phyloP scores from a whole-genome alignment of 2,888 invertebrate species.

The Parnassius orleans region DNA sequence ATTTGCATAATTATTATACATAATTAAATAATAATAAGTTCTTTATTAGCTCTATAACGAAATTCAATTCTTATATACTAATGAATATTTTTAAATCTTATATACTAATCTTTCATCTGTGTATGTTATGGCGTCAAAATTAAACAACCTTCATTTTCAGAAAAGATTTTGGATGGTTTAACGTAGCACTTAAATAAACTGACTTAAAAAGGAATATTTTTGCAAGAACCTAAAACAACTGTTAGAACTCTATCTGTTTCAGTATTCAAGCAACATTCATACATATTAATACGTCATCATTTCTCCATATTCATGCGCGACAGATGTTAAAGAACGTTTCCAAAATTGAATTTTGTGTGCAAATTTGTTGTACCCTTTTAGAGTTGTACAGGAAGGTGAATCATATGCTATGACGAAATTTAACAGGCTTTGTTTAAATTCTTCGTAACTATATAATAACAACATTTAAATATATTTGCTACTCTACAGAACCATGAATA shows the following conservation, averaged over 20 bases:
- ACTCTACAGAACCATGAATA: too few species aligned
- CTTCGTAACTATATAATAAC: background rate
- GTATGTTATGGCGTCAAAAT: too few species aligned
- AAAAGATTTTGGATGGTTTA: background rate
- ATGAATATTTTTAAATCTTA: too few species aligned
- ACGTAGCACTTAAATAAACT: slow-evolving; percentile 39
- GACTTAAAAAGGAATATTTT: slow-evolving; percentile 55
- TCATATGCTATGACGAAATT: background rate
- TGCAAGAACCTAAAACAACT: slow-evolving; percentile 26
- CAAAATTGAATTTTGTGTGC: slow-evolving; percentile 20
- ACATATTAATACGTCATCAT: slow-evolving; percentile 59
- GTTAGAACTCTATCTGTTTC: slow-evolving; percentile 17
- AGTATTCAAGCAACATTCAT: slow-evolving; percentile 63
- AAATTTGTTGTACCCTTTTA: slow-evolving; percentile 18
- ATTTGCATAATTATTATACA: too few species aligned
- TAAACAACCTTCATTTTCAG: too few species aligned
- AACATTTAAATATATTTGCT: too few species aligned
- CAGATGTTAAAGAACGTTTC: slow-evolving; percentile 25
- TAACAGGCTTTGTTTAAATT: background rate
- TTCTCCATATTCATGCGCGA: slow-evolving; percentile 25
- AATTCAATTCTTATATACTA: too few species aligned
- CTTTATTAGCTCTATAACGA: too few species aligned
- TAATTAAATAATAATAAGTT: too few species aligned
- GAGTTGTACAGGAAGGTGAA: background rate
- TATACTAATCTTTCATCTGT: too few species aligned